Conservation (phyloP, 1,140 invertebrate species). For the Megalopta genalis region DNA sequence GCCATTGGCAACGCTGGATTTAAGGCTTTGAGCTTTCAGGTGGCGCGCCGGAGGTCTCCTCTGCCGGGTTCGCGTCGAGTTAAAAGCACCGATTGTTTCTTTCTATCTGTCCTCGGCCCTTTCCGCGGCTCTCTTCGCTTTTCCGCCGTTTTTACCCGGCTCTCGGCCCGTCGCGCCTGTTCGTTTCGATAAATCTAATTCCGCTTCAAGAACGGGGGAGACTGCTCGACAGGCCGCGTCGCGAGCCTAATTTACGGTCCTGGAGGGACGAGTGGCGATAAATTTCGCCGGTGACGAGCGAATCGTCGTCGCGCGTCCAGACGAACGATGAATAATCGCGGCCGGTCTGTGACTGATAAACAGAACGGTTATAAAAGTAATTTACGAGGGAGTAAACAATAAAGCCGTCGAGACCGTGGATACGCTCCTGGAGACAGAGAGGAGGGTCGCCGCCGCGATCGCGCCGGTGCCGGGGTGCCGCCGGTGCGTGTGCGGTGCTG, state of each 20-base stretch:
- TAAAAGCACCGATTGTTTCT: constrained; percentile 50
- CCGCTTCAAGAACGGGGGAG: not conserved
- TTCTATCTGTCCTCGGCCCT: not conserved
- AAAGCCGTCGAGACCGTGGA: not conserved
- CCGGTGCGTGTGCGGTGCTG: not conserved
- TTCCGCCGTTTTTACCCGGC: not conserved
- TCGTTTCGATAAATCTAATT: not conserved
- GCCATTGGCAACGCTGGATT: constrained; percentile 69
- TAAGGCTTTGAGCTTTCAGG: constrained; percentile 59
- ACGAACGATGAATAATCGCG: constrained; percentile 26
- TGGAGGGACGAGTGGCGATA: not conserved
- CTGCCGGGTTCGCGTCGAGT: constrained; percentile 37
- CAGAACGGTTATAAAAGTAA: constrained; percentile 5
- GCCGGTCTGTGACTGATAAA: not conserved
- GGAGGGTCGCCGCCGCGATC: too few relatives aligned
- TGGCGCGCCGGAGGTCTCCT: constrained; percentile 25
- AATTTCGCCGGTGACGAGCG: constrained; percentile 9
- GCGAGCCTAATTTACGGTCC: constrained; percentile 5
- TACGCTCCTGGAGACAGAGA: not conserved
- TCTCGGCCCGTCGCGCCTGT: too few relatives aligned
- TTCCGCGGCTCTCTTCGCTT: too few relatives aligned
- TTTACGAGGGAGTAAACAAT: not conserved
- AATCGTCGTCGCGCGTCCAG: not conserved
- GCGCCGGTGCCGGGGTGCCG: too few relatives aligned
- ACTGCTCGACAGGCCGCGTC: not conserved